Evolutionary conservation across 2,888 invertebrate species (phyloP).

Genomic region (Stenotaenia linearis): DNA sequence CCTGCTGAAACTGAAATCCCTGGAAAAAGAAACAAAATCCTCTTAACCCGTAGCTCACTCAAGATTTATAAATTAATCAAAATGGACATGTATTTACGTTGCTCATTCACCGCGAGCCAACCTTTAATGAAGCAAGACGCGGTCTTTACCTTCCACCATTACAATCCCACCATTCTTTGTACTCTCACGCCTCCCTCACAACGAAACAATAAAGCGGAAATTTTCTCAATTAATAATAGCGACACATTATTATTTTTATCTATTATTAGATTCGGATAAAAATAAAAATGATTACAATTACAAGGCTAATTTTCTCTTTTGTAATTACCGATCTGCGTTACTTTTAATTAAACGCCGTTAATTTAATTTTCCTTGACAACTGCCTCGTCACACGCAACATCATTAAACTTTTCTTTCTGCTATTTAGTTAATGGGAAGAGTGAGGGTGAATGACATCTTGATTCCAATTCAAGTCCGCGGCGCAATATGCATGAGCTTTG

Average conservation of each 20-base stretch:
- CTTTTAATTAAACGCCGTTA: conserved; percentile 11
- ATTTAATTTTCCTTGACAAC: conserved; percentile 8
- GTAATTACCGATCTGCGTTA: neutral
- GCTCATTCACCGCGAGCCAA: neutral
- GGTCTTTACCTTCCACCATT: neutral
- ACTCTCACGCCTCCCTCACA: neutral
- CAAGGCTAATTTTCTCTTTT: neutral
- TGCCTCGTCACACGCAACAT: conserved; percentile 1
- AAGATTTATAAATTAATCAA: neutral
- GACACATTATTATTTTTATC: neutral
- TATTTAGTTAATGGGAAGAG: neutral
- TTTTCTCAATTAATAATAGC: neutral
- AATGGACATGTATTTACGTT: neutral
- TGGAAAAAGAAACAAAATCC: neutral
- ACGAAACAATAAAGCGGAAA: neutral
- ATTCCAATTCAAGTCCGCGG: neutral
- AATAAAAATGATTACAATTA: neutral
- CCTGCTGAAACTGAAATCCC: neutral
- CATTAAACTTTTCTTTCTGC: neutral
- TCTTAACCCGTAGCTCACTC: neutral
- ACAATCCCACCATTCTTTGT: neutral
- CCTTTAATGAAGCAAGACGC: neutral
- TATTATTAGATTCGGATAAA: neutral
- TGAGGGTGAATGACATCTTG: neutral
- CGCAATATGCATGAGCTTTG: conserved; percentile 11